Conservation (phyloP, 2,888 invertebrate species). For the Acanthosepion pharaonis region DNA sequence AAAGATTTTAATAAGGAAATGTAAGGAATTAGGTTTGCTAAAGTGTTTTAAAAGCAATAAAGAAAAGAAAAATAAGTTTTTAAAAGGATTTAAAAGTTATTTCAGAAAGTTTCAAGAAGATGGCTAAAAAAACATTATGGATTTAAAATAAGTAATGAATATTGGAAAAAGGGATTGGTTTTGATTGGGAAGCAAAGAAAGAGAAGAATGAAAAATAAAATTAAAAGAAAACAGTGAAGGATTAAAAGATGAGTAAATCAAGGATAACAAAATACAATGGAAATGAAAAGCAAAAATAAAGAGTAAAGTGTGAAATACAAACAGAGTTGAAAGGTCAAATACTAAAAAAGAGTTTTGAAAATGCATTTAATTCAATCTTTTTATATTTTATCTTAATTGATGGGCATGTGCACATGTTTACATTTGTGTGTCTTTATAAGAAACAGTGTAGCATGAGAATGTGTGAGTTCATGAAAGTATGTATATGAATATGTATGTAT, state of each 20-base stretch:
- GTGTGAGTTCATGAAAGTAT: no score
- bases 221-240: no score
- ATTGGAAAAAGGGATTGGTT: conserved; percentile 21
- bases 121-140: neutral
- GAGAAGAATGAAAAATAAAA: no score
- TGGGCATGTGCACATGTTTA: neutral
- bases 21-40: neutral
- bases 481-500: no score
- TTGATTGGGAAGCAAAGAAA: neutral
- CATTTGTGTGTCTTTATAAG: neutral
- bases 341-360: neutral
- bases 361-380: conserved; percentile 10
- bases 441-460: no score
- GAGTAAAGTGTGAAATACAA: neutral
- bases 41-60: neutral
- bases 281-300: neutral
- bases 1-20: conserved; percentile 33
- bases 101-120: neutral
- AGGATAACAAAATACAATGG: neutral
- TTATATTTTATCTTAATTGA: neutral
- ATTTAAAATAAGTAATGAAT: conserved; percentile 23
- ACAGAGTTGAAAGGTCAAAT: neutral
- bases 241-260: no score
- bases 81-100: conserved; percentile 33
- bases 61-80: neutral